Evolutionary conservation across 2,797 vertebrate genomes (phyloP).

Genomic region (Cyclura pinguis): DNA sequence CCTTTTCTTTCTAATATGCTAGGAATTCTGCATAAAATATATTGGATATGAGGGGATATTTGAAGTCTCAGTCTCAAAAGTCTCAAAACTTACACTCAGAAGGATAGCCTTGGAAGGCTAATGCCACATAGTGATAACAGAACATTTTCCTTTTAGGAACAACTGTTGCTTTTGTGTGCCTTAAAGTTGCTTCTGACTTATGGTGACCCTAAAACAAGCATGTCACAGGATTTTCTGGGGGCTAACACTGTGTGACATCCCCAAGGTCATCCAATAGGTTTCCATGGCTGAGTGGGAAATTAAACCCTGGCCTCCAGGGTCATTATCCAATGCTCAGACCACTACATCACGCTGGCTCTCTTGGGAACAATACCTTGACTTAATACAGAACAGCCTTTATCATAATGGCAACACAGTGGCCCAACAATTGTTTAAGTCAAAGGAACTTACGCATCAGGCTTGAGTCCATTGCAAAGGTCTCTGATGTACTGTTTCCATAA

Average conservation of each 20-base stretch:
- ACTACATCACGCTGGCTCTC: too few relatives aligned
- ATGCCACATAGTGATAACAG: background rate
- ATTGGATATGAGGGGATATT: background rate
- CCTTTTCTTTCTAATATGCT: background rate
- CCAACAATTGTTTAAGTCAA: background rate
- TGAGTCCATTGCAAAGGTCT: constrained; percentile 89
- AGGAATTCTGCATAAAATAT: background rate
- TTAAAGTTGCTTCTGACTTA: too few relatives aligned
- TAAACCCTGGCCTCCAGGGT: too few relatives aligned
- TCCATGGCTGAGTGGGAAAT: too few relatives aligned
- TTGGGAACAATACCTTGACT: background rate
- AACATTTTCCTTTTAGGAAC: too few relatives aligned
- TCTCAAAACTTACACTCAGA: background rate
- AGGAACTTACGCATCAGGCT: constrained; percentile 80
- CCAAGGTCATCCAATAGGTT: too few relatives aligned
- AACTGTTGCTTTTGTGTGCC: too few relatives aligned
- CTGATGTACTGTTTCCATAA: constrained; percentile 93
- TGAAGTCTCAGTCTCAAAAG: background rate
- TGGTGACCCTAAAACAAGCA: too few relatives aligned
- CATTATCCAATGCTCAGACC: too few relatives aligned
- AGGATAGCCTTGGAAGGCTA: background rate
- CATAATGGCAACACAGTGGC: background rate
- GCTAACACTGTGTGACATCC: too few relatives aligned
- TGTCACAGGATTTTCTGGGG: too few relatives aligned
- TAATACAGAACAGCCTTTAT: background rate